Conservation (phyloP, 2,888 invertebrate genomes). For the Lumbricus terrestris region DNA sequence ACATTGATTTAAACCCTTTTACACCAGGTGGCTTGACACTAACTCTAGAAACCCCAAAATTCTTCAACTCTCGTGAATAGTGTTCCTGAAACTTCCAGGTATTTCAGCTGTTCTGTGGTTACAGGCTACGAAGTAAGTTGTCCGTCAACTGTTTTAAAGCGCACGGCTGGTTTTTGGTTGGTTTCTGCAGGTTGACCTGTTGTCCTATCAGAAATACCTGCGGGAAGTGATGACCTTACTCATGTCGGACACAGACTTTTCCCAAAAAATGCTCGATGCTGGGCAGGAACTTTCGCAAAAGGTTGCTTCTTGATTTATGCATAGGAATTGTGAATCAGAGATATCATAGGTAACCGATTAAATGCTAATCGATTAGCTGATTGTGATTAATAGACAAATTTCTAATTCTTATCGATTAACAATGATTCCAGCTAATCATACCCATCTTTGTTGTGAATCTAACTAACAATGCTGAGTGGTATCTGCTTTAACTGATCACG, state of each 20-base stretch:
- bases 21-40: not conserved
- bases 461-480: not conserved
- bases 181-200: conserved; percentile 19
- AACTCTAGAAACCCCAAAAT: not conserved
- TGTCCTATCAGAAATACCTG: conserved; percentile 77
- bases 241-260: conserved; percentile 72
- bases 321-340: not conserved
- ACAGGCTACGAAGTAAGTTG: not conserved
- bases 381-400: too few relatives aligned
- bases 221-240: conserved; percentile 84
- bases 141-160: not conserved
- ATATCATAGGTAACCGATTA: too few relatives aligned
- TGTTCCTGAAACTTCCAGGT: not conserved
- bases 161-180: not conserved
- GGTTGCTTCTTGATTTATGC: conserved; percentile 17
- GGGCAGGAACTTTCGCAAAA: not conserved
- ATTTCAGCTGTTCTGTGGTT: not conserved
- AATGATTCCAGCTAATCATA: too few relatives aligned
- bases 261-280: conserved; percentile 52
- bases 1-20: not conserved
- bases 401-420: too few relatives aligned
- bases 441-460: not conserved
- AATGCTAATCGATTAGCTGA: too few relatives aligned
- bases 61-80: not conserved
- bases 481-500: not conserved